Evolutionary conservation across 2,797 vertebrate genomes (phyloP).

Genomic region (Coregonus ussuriensis): DNA sequence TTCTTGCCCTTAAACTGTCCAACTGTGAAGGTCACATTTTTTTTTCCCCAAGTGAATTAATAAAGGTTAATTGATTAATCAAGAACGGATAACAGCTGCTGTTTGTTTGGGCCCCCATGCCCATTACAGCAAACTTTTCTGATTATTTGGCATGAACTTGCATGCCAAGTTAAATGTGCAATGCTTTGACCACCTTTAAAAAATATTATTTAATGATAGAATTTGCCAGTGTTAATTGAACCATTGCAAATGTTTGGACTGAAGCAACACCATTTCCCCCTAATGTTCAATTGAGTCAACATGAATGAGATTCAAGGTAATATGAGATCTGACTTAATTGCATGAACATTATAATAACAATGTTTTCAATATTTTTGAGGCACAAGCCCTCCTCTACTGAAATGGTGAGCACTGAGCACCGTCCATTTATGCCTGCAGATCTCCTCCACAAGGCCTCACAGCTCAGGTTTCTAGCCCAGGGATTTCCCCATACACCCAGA

Average conservation of each 20-base stretch:
- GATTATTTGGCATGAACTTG: too few relatives aligned
- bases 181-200: neutral
- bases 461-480: neutral
- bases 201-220: too few relatives aligned
- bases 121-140: neutral
- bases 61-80: neutral
- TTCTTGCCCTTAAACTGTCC: neutral
- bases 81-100: neutral
- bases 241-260: neutral
- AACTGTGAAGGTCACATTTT: neutral
- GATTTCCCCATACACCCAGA: conserved; percentile 2
- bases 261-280: too few relatives aligned
- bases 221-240: neutral
- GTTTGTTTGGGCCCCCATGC: neutral
- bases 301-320: too few relatives aligned
- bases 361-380: neutral
- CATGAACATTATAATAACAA: neutral
- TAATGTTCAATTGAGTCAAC: too few relatives aligned
- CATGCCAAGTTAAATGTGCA: neutral
- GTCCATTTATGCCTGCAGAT: neutral
- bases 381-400: neutral
- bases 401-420: neutral
- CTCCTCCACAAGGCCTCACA: neutral
- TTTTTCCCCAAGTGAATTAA: neutral
- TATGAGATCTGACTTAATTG: neutral